Percentiles rank a stretch among this genome's conserved stretches.
Conservation (phyloP, 1,140 invertebrate species). For the Heliconius hewitsoni region DNA sequence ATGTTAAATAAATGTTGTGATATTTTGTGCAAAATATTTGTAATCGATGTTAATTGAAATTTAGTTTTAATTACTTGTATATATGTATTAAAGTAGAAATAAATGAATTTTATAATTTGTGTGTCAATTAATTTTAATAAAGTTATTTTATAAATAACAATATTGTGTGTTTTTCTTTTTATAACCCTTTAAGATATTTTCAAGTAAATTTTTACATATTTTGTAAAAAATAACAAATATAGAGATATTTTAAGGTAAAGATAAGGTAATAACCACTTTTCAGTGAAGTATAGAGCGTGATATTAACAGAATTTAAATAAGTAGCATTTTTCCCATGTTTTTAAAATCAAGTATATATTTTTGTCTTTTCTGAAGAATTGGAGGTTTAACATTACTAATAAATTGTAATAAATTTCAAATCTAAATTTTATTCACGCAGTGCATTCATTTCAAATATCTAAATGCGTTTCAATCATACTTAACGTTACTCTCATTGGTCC, state of each 20-base stretch:
- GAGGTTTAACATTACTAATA: too few relatives aligned
- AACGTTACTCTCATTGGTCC: slow-evolving; percentile 5
- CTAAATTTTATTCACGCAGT: too few relatives aligned
- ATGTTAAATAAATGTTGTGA: slow-evolving; percentile 18
- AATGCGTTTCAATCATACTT: background rate
- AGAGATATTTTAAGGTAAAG: too few relatives aligned
- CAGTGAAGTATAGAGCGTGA: too few relatives aligned
- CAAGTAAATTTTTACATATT: background rate
- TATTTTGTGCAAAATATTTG: slow-evolving; percentile 4
- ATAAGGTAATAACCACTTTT: too few relatives aligned
- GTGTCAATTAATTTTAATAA: background rate
- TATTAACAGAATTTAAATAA: too few relatives aligned
- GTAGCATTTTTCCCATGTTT: too few relatives aligned
- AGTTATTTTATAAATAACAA: background rate
- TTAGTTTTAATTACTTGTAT: background rate
- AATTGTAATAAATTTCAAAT: too few relatives aligned
- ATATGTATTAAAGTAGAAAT: background rate
- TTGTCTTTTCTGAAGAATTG: too few relatives aligned
- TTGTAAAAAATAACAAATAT: too few relatives aligned
- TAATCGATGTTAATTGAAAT: slow-evolving; percentile 5
- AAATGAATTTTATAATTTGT: background rate
- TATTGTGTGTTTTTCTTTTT: background rate
- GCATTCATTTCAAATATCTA: background rate
- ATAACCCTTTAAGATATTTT: background rate
- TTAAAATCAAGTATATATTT: too few relatives aligned